Conservation (phyloP, 2,888 invertebrate genomes). For the Lasioglossum figueresi region DNA sequence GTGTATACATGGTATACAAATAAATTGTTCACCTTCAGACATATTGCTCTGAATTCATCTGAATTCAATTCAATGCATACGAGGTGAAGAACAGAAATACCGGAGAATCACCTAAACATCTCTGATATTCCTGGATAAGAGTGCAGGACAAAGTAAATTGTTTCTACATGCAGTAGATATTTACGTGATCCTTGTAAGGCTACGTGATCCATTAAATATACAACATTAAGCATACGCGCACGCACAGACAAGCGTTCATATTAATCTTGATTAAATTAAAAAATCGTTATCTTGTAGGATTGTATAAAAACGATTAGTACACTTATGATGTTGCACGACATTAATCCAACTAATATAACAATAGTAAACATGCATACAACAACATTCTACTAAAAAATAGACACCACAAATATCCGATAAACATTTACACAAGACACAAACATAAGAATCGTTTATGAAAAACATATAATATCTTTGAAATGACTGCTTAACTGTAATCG, state of each 20-base stretch:
- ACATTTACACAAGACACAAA: not conserved
- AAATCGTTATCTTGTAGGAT: not conserved
- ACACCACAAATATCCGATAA: constrained; percentile 1
- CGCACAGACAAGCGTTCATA: not conserved
- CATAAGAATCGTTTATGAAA: not conserved
- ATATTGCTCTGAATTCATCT: not conserved
- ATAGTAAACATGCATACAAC: not conserved
- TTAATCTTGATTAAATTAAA: not conserved
- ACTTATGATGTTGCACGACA: not conserved
- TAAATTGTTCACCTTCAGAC: not conserved
- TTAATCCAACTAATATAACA: not conserved
- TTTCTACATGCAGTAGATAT: not conserved
- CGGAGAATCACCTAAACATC: not conserved
- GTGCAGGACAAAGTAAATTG: not conserved
- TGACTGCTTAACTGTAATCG: constrained; percentile 1
- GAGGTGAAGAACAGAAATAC: not conserved
- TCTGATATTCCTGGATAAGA: not conserved
- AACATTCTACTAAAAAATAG: not conserved
- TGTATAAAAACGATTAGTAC: not conserved
- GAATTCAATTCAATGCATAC: not conserved
- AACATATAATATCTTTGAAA: not conserved
- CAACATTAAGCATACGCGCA: not conserved
- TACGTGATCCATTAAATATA: not conserved
- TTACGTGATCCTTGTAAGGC: not conserved
- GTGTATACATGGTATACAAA: not conserved